phyloP scores from a whole-genome alignment of 2,888 invertebrate genomes.

The Hyppa rectilinea region DNA sequence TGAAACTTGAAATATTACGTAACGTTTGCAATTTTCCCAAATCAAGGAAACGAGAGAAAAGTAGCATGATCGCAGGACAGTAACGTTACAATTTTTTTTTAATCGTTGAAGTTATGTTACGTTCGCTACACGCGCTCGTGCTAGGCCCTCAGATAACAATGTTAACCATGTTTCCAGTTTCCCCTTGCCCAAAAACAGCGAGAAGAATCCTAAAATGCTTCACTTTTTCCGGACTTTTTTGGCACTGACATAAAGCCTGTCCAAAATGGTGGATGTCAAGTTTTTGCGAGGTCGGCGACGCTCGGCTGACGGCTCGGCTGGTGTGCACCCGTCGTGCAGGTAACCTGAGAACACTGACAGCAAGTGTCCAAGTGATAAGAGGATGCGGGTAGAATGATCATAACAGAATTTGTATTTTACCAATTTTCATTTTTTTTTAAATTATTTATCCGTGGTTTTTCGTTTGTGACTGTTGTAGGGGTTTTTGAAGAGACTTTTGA shows the following conservation, averaged over 20 bases:
- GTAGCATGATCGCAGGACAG: no score
- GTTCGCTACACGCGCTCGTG: no score
- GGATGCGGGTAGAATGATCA: not conserved
- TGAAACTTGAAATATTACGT: not conserved
- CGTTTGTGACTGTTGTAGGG: not conserved
- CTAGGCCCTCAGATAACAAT: no score
- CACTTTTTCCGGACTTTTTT: constrained; percentile 18
- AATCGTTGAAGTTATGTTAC: no score
- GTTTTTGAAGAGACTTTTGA: not conserved
- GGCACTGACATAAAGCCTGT: constrained; percentile 37
- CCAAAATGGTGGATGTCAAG: constrained; percentile 28
- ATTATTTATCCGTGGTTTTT: not conserved
- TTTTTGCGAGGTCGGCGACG: constrained; percentile 37
- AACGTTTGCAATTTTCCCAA: not conserved
- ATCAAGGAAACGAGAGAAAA: no score
- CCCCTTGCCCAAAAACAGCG: not conserved
- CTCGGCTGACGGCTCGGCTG: constrained; percentile 15
- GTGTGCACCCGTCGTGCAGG: constrained; percentile 25
- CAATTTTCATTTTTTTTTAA: not conserved
- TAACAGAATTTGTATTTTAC: not conserved
- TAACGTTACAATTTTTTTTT: no score
- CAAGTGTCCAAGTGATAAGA: not conserved
- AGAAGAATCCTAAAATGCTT: not conserved
- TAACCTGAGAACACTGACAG: constrained; percentile 42
- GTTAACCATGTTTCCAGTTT: not conserved